Percentiles rank a stretch among this genome's conserved stretches.
Evolutionary conservation across 2,797 vertebrate species (phyloP).

Genomic region (Otolemur crassicaudatus): DNA sequence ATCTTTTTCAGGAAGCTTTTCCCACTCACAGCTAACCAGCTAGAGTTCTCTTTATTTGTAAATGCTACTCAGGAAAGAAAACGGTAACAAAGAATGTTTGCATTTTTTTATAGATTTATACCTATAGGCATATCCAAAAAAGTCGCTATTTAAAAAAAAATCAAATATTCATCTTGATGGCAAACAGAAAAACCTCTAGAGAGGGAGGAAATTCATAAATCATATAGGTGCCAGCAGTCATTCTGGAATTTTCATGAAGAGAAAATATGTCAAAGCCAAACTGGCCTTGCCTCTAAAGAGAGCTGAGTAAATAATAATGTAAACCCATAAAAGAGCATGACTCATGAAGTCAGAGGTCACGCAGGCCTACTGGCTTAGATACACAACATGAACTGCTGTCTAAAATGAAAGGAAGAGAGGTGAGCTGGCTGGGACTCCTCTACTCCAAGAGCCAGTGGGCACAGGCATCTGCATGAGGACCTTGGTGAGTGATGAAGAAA

Average conservation of each 20-base stretch:
- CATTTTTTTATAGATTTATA: not conserved
- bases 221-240: not conserved
- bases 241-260: not conserved
- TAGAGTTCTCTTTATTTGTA: not conserved
- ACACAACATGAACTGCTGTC: not conserved
- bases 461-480: not conserved
- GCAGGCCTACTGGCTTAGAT: not conserved
- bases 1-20: not conserved
- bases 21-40: not conserved
- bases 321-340: not conserved
- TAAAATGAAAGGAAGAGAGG: not conserved
- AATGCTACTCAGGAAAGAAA: conserved; percentile 31
- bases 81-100: not conserved
- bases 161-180: conserved; percentile 12
- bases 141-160: not conserved
- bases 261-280: not conserved
- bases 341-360: not conserved
- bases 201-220: conserved; percentile 3
- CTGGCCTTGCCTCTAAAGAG: not conserved
- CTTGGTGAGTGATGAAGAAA: not conserved
- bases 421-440: not conserved
- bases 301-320: not conserved
- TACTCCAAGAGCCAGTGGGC: not conserved
- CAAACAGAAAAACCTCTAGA: not conserved
- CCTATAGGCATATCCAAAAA: not conserved